A percentile compares a stretch with the other conserved stretches of the same genome.
Conservation (phyloP, 2,113 vertebrate genomes). For the Chiloscyllium plagiosum region DNA sequence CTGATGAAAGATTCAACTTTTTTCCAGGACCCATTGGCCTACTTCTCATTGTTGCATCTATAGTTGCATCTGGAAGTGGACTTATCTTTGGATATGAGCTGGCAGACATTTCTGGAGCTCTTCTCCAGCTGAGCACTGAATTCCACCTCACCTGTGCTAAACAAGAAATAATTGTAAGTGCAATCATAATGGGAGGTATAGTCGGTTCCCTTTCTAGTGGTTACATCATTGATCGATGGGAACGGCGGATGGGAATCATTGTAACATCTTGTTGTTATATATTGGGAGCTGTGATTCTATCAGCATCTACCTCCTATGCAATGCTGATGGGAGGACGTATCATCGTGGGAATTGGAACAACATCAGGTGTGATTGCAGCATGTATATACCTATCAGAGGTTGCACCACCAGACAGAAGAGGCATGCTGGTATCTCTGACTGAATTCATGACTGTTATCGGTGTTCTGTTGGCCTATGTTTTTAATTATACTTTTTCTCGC, state of each 20-base stretch:
- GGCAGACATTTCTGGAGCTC: constrained; percentile 83
- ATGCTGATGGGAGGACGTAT: constrained; percentile 69
- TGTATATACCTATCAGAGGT: constrained; percentile 93
- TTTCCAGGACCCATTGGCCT: constrained; percentile 69
- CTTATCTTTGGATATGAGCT: constrained; percentile 88
- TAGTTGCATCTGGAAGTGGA: constrained; percentile 76
- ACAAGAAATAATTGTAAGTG: constrained; percentile 84
- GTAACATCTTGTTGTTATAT: constrained; percentile 69
- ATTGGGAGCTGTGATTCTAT: constrained; percentile 64
- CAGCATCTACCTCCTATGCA: constrained; percentile 62
- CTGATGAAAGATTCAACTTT: constrained; percentile 40
- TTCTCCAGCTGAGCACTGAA: constrained; percentile 75
- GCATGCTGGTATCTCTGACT: constrained; percentile 80
- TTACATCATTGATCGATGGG: constrained; percentile 77
- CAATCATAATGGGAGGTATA: constrained; percentile 79
- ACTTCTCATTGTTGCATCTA: constrained; percentile 70
- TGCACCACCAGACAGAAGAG: constrained; percentile 75
- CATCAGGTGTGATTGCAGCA: constrained; percentile 76
- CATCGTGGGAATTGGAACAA: constrained; percentile 79
- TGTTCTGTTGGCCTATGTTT: constrained; percentile 81
- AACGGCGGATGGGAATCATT: constrained; percentile 77
- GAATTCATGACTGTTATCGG: constrained; percentile 88
- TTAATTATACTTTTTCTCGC: constrained; percentile 74
- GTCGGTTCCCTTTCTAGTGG: constrained; percentile 76
- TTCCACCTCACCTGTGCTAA: constrained; percentile 73